Evolutionary conservation across 2,888 invertebrate species (phyloP).

Genomic region (Calameuta filiformis): DNA sequence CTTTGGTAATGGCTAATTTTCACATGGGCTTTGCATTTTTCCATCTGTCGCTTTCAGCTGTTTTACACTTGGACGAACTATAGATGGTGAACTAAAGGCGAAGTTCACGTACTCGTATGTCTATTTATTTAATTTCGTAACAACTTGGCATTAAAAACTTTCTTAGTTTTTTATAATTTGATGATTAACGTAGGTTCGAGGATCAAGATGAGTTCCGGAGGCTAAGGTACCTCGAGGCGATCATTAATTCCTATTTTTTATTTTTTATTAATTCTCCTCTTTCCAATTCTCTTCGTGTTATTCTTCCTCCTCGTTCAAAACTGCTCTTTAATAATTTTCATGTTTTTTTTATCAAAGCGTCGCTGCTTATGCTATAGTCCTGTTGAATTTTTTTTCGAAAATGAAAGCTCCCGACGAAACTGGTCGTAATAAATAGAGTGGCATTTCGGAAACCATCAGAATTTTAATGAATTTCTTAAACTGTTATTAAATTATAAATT

Average conservation of each 20-base stretch:
- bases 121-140: not conserved
- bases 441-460: constrained; percentile 56
- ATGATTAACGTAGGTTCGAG: not conserved
- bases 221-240: not conserved
- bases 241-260: not conserved
- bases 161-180: not conserved
- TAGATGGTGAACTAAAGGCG: not conserved
- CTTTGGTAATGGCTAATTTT: too few relatives aligned
- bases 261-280: not conserved
- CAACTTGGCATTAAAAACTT: not conserved
- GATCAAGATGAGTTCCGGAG: constrained; percentile 16
- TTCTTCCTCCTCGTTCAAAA: not conserved
- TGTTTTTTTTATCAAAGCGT: constrained; percentile 7
- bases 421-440: constrained; percentile 57
- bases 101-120: not conserved
- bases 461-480: constrained; percentile 60
- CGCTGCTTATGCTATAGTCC: constrained; percentile 8
- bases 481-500: constrained; percentile 64
- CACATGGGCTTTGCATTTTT: too few relatives aligned
- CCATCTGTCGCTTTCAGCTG: too few relatives aligned
- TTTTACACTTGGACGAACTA: too few relatives aligned
- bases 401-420: constrained; percentile 41
- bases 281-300: not conserved
- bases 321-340: not conserved
- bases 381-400: constrained; percentile 15